These are phyloP conservation scores for Drosophila pegasa DNA, from an alignment of 2,888 invertebrate genomes.

Conservation along the genomic window DNA sequence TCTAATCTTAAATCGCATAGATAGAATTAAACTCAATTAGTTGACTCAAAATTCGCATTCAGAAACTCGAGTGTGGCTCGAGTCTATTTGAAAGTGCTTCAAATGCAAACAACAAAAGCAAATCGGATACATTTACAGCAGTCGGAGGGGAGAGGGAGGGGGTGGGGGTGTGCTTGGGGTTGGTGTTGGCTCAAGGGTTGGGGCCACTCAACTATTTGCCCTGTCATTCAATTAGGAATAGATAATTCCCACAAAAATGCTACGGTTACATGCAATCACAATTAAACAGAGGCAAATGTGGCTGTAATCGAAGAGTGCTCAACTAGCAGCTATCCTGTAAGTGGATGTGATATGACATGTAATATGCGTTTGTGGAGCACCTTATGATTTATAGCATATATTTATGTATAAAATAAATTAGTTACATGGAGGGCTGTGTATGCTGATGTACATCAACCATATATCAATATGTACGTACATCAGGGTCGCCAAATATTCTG, in stretches of 20 bases:
- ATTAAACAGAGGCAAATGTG: constrained; percentile 37
- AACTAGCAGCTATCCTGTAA: constrained; percentile 19
- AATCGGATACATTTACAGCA: background rate
- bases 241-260: constrained; percentile 62
- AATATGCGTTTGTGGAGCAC: background rate
- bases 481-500: too few species aligned
- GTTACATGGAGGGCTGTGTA: too few species aligned
- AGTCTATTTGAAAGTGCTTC: constrained; percentile 5
- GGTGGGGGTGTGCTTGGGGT: too few species aligned
- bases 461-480: background rate
- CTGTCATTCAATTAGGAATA: constrained; percentile 60
- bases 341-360: background rate
- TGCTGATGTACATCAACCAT: background rate
- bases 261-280: constrained; percentile 62
- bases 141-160: too few species aligned
- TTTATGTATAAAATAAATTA: too few species aligned
- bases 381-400: background rate
- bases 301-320: background rate
- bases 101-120: constrained; percentile 6
- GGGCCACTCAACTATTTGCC: constrained; percentile 36
- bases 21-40: background rate
- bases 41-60: background rate
- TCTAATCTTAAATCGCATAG: background rate
- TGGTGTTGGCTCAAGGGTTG: background rate
- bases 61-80: background rate